A percentile compares a stretch with the other conserved stretches of the same genome.
Conservation (phyloP, 2,113 vertebrate genomes). For the Tyto alba region DNA sequence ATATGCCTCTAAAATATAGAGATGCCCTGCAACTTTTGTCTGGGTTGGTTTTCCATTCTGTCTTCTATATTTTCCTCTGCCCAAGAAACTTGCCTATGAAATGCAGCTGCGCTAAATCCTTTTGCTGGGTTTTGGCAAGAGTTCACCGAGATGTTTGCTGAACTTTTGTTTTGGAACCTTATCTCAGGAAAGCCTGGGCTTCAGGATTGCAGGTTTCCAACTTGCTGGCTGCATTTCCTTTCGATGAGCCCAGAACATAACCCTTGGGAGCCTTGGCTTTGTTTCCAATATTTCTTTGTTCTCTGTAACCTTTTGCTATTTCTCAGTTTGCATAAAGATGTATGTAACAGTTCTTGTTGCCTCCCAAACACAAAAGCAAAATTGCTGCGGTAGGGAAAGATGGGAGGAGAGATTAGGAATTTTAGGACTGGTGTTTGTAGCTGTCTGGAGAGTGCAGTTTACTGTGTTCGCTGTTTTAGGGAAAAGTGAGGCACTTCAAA, state of each 20-base stretch:
- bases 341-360: neutral
- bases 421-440: neutral
- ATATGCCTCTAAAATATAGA: neutral
- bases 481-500: neutral
- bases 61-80: neutral
- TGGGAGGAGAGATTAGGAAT: neutral
- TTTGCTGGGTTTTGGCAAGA: neutral
- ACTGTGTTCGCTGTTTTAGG: neutral
- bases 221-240: neutral
- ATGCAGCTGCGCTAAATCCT: rapidly evolving
- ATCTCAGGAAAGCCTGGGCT: neutral
- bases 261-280: neutral
- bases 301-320: neutral
- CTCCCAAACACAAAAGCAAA: neutral
- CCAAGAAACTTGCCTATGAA: neutral
- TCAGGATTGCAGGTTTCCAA: neutral
- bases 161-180: conserved; percentile 14
- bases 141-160: neutral
- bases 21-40: neutral
- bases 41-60: neutral
- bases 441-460: neutral
- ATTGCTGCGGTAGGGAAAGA: neutral
- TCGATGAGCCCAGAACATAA: neutral
- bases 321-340: neutral
- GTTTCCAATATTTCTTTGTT: neutral